Evolutionary conservation across 1,140 invertebrate species (phyloP).

Genomic region (Drosophila tani): DNA sequence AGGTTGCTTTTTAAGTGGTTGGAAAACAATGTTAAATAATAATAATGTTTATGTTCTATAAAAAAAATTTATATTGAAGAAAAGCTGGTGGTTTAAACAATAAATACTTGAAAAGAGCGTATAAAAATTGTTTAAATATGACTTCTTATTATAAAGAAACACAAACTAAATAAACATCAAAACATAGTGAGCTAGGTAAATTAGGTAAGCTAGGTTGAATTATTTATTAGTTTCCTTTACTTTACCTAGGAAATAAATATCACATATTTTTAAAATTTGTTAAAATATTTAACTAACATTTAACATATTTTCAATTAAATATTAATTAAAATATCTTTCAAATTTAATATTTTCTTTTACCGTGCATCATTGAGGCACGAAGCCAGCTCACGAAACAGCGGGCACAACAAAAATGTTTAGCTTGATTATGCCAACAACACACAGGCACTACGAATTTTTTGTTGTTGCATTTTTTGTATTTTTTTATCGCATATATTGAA

Average conservation of each 20-base stretch:
- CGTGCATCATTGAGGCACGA: conserved; percentile 23
- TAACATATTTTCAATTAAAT: background rate
- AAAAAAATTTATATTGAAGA: background rate
- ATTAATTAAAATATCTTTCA: too few relatives aligned
- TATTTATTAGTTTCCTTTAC: too few relatives aligned
- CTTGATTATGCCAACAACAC: conserved; percentile 50
- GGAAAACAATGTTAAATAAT: background rate
- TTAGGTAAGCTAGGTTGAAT: too few relatives aligned
- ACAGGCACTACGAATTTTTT: conserved; percentile 25
- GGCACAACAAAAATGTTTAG: conserved; percentile 50
- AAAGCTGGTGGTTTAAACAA: too few relatives aligned
- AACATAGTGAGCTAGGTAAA: too few relatives aligned
- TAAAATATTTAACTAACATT: too few relatives aligned
- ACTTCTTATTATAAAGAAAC: too few relatives aligned
- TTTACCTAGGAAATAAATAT: too few relatives aligned
- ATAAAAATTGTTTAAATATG: too few relatives aligned
- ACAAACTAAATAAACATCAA: too few relatives aligned
- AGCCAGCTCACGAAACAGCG: conserved; percentile 47
- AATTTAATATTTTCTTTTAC: background rate
- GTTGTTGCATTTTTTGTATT: conserved; percentile 16
- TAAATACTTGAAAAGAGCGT: too few relatives aligned
- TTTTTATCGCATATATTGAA: conserved; percentile 63
- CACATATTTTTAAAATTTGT: too few relatives aligned
- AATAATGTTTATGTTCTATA: background rate
- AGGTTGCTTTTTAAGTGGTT: background rate